These are phyloP conservation scores for Meloidogyne exigua DNA, from an alignment of 1,140 invertebrate species.

Conservation along the genomic window DNA sequence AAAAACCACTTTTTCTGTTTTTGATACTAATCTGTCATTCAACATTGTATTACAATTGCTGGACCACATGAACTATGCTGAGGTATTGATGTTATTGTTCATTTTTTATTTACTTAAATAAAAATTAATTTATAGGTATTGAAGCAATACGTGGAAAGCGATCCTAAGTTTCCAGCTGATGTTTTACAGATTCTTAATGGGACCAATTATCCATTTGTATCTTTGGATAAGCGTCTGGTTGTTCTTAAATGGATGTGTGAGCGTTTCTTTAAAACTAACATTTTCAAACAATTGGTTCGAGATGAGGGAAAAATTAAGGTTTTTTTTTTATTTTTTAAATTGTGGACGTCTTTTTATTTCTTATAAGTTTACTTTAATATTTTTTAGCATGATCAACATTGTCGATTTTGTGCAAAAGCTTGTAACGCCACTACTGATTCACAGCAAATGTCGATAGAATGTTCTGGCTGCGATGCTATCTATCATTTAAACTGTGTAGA, in stretches of 20 bases:
- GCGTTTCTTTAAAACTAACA: constrained; percentile 39
- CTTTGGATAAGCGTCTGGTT: constrained; percentile 38
- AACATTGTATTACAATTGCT: constrained; percentile 48
- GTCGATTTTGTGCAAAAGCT: constrained; percentile 78
- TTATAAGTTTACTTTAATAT: neutral
- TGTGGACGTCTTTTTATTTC: neutral
- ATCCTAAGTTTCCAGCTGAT: constrained; percentile 29
- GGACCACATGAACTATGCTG: constrained; percentile 48
- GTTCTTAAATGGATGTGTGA: constrained; percentile 49
- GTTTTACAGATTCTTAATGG: constrained; percentile 32
- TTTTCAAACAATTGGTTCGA: constrained; percentile 34
- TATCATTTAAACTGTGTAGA: constrained; percentile 42
- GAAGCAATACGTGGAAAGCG: constrained; percentile 49
- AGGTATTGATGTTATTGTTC: constrained; percentile 33
- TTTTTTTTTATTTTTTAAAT: constrained; percentile 15
- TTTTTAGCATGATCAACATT: constrained; percentile 77
- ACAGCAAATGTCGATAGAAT: constrained; percentile 30
- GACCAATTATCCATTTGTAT: constrained; percentile 48
- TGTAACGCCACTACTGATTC: constrained; percentile 22
- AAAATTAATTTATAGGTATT: constrained; percentile 39
- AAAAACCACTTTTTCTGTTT: constrained; percentile 46
- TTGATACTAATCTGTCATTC: constrained; percentile 45
- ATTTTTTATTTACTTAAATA: neutral
- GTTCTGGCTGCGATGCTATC: constrained; percentile 51
- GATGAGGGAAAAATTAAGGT: constrained; percentile 37